These are phyloP conservation scores for Heloderma charlesbogerti DNA, from an alignment of 2,113 vertebrate species.

Conservation along the genomic window DNA sequence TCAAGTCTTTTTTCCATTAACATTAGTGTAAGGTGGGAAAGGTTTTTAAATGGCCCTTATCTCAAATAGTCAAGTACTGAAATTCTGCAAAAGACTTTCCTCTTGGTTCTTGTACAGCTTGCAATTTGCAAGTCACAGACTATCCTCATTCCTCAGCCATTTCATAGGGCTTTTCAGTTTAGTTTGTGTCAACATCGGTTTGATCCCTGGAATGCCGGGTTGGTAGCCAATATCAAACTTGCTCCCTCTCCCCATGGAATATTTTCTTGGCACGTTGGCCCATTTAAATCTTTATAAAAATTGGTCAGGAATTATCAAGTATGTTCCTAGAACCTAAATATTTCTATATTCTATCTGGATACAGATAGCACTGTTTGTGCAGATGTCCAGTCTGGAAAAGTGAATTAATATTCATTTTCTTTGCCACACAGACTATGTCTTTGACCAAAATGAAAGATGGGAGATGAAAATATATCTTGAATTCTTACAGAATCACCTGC, in stretches of 20 bases:
- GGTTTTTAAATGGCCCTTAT: background rate
- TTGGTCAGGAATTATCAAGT: constrained; percentile 54
- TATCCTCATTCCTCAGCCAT: background rate
- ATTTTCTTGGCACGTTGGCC: background rate
- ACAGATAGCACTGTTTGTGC: constrained; percentile 49
- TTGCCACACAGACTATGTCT: constrained; percentile 49
- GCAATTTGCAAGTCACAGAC: background rate
- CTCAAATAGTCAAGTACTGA: background rate
- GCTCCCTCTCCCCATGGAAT: background rate
- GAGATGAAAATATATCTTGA: background rate
- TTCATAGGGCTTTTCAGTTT: background rate
- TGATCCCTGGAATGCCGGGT: background rate
- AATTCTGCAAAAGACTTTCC: background rate
- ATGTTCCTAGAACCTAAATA: constrained; percentile 1
- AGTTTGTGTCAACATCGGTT: background rate
- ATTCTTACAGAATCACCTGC: constrained; percentile 44
- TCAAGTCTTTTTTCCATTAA: background rate
- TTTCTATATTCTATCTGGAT: constrained; percentile 32
- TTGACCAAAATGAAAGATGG: constrained; percentile 15
- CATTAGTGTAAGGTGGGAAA: background rate
- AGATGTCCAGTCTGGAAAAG: constrained; percentile 46
- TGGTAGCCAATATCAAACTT: background rate
- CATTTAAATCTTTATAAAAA: constrained; percentile 35
- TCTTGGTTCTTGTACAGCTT: background rate
- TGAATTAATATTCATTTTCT: constrained; percentile 59